These are phyloP conservation scores for Petrophora chlorosata DNA, from an alignment of 2,888 invertebrate genomes.

Conservation along the genomic window DNA sequence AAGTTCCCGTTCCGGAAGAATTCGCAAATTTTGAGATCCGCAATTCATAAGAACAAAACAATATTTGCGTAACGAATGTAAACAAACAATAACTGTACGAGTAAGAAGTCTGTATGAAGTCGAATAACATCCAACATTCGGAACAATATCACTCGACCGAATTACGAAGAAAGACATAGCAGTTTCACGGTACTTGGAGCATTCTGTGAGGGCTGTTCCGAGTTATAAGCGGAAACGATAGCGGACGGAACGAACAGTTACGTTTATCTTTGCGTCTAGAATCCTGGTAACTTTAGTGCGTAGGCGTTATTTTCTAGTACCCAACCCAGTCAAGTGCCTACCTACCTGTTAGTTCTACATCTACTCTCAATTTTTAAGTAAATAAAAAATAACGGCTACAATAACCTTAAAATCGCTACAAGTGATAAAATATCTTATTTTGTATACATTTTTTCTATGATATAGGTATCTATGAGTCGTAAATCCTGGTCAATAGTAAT, in stretches of 20 bases:
- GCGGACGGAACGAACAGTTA: neutral
- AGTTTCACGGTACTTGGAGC: conserved; percentile 43
- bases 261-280: neutral
- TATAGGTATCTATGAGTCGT: too few species aligned
- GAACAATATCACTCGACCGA: conserved; percentile 21
- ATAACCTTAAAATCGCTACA: too few species aligned
- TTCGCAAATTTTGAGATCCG: neutral
- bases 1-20: neutral
- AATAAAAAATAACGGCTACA: too few species aligned
- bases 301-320: too few species aligned
- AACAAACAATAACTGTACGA: conserved; percentile 22
- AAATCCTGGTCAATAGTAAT: too few species aligned
- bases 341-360: too few species aligned
- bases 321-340: too few species aligned
- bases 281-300: too few species aligned
- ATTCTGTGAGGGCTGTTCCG: conserved; percentile 22
- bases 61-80: conserved; percentile 8
- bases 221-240: conserved; percentile 4
- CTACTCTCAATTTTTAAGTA: too few species aligned
- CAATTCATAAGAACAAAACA: neutral
- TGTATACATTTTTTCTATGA: too few species aligned
- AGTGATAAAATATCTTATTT: too few species aligned
- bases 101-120: conserved; percentile 21
- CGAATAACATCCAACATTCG: conserved; percentile 18
- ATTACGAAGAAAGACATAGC: conserved; percentile 45